Evolutionary conservation across 2,888 invertebrate species (phyloP).

Genomic region (Emesis castigata): DNA sequence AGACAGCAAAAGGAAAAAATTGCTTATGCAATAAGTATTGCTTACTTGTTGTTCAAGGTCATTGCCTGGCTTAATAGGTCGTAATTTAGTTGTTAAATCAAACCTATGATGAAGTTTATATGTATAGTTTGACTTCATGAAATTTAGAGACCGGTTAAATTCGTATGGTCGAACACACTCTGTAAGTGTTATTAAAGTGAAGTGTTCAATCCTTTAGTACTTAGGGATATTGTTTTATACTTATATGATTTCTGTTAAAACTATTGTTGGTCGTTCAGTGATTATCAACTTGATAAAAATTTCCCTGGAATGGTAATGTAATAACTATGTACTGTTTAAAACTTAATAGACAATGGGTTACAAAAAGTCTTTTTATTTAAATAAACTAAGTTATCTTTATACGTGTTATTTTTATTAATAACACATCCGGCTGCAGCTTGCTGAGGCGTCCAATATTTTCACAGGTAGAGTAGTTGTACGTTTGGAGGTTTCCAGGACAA

Average conservation of each 20-base stretch:
- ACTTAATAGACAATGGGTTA: slow-evolving; percentile 76
- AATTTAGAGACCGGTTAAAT: slow-evolving; percentile 55
- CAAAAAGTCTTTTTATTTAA: slow-evolving; percentile 75
- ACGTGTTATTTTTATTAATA: too few relatives aligned
- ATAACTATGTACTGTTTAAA: slow-evolving; percentile 6
- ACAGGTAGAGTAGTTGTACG: too few relatives aligned
- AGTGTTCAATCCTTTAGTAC: slow-evolving; percentile 79
- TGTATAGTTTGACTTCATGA: slow-evolving; percentile 79
- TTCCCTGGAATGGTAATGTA: neutral
- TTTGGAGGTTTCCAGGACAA: too few relatives aligned
- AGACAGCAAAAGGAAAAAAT: slow-evolving; percentile 96
- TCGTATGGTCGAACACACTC: neutral
- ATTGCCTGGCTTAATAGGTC: slow-evolving; percentile 93
- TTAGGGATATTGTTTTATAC: slow-evolving; percentile 82
- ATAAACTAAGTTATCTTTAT: slow-evolving; percentile 76
- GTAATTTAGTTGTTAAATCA: slow-evolving; percentile 76
- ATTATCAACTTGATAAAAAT: slow-evolving; percentile 70
- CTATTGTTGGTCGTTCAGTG: slow-evolving; percentile 79
- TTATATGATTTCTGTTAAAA: slow-evolving; percentile 73
- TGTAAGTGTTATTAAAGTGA: slow-evolving; percentile 53
- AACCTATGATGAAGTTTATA: slow-evolving; percentile 80
- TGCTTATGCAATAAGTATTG: slow-evolving; percentile 95
- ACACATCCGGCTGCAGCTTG: too few relatives aligned
- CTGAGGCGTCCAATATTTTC: too few relatives aligned
- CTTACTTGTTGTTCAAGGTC: slow-evolving; percentile 96